These are phyloP conservation scores for Onthophagus sagittarius DNA, from an alignment of 2,888 invertebrate species.

Conservation along the genomic window DNA sequence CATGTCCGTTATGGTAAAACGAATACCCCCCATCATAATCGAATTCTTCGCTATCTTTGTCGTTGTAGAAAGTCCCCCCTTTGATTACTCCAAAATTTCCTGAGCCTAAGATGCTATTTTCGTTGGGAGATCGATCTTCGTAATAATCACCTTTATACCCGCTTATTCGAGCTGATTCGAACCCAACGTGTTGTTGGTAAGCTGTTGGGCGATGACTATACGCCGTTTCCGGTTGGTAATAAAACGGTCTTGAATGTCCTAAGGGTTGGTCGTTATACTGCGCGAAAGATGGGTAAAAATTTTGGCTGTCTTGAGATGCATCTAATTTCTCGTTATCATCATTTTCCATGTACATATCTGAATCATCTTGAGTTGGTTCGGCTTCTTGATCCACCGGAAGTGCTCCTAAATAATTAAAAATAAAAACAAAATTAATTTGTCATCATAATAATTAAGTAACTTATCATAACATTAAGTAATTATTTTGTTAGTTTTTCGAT, in stretches of 20 bases:
- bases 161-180: slow-evolving; percentile 45
- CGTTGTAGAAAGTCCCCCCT: slow-evolving; percentile 79
- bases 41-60: slow-evolving; percentile 55
- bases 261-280: slow-evolving; percentile 54
- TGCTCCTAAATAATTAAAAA: slow-evolving; percentile 1
- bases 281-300: slow-evolving; percentile 72
- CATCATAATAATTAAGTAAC: too few species aligned
- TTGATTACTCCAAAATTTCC: slow-evolving; percentile 84
- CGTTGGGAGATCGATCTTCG: slow-evolving; percentile 26
- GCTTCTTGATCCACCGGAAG: background rate
- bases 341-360: slow-evolving; percentile 50
- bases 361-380: slow-evolving; percentile 38
- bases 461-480: too few species aligned
- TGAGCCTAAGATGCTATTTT: slow-evolving; percentile 68
- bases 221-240: slow-evolving; percentile 58
- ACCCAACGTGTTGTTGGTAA: slow-evolving; percentile 40
- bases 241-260: slow-evolving; percentile 60
- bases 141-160: slow-evolving; percentile 37
- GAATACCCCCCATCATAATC: slow-evolving; percentile 48
- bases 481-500: too few species aligned
- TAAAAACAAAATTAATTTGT: background rate
- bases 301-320: slow-evolving; percentile 58
- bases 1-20: slow-evolving; percentile 68
- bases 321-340: slow-evolving; percentile 32
- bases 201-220: slow-evolving; percentile 57